Evolutionary conservation across 2,113 vertebrate genomes (phyloP).

Genomic region (Oxyruncus cristatus): DNA sequence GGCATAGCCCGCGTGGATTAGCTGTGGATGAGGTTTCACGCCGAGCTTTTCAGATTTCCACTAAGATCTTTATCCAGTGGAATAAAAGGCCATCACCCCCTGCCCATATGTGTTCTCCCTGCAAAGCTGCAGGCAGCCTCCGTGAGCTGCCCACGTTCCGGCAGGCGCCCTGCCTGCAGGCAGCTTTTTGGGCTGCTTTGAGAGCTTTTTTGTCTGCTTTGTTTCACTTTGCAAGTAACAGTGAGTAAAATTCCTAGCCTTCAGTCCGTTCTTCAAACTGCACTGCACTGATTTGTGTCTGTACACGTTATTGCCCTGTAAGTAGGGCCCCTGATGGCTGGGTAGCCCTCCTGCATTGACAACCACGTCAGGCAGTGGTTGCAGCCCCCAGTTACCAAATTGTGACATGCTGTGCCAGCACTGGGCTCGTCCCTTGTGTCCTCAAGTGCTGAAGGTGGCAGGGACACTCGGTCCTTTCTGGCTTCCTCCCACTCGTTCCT

Average conservation of each 20-base stretch:
- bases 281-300: neutral
- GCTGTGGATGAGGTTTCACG: neutral
- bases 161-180: neutral
- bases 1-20: neutral
- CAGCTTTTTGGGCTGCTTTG: neutral
- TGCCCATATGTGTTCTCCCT: constrained; percentile 37
- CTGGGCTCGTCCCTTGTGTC: neutral
- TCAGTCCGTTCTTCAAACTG: neutral
- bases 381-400: neutral
- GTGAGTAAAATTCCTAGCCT: neutral
- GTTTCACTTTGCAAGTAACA: neutral
- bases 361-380: neutral
- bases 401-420: rapidly evolving
- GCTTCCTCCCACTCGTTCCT: neutral
- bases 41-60: constrained; percentile 9
- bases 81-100: constrained; percentile 39
- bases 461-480: neutral
- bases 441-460: neutral
- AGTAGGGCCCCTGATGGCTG: neutral
- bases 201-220: neutral
- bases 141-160: neutral
- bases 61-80: constrained; percentile 34
- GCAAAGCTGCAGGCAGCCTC: constrained; percentile 18
- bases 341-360: neutral
- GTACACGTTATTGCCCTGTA: neutral